A percentile compares a stretch with the other conserved stretches of the same genome.
Conservation (phyloP, 2,888 invertebrate genomes). For the Sympetrum striolatum region DNA sequence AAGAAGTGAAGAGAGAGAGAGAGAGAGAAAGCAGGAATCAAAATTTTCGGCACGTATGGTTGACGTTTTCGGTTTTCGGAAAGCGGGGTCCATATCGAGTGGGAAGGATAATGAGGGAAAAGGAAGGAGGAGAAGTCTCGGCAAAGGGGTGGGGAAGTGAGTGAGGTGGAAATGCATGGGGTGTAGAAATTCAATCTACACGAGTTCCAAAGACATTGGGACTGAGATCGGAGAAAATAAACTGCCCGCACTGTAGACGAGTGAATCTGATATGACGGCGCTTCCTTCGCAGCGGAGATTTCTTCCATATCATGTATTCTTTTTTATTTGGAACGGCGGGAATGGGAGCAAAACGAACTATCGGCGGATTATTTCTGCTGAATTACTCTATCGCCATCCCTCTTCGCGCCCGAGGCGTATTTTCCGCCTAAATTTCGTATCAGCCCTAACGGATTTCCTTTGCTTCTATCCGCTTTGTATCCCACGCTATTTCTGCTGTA, state of each 20-base stretch:
- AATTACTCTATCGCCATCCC: background rate
- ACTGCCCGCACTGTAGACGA: background rate
- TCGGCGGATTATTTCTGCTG: background rate
- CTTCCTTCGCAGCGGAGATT: background rate
- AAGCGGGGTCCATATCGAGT: background rate
- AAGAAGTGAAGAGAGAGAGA: background rate
- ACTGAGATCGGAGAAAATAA: background rate
- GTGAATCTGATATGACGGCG: background rate
- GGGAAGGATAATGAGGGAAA: background rate
- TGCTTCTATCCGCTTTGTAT: too few relatives aligned
- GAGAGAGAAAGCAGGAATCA: too few relatives aligned
- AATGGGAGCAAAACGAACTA: background rate
- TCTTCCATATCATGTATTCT: background rate
- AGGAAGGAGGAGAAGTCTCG: background rate
- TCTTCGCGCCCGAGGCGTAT: background rate
- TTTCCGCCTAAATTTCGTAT: background rate
- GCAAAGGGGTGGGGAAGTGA: background rate
- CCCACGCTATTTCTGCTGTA: too few relatives aligned
- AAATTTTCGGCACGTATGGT: slow-evolving; percentile 23
- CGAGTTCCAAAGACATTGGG: background rate
- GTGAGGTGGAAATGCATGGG: background rate
- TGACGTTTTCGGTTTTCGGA: slow-evolving; percentile 16
- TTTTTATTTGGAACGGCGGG: background rate
- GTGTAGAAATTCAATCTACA: background rate
- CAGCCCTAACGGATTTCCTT: too few relatives aligned